Base-by-base conservation (phyloP, 2,797 vertebrate species). In the Sebastes aleutianus region DNA sequence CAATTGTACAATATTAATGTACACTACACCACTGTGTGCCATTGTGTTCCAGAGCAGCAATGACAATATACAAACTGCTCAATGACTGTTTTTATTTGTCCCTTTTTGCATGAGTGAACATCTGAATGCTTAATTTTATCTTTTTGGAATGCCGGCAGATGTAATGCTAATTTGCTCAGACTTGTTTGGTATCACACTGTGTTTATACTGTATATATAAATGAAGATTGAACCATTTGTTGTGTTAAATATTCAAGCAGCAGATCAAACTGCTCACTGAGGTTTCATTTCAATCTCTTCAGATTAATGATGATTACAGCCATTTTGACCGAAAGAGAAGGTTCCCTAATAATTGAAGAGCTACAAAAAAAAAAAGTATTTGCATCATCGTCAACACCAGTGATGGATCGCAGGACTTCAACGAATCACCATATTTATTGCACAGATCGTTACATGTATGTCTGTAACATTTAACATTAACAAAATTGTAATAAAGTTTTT, bases 1-100 rank as follows among this genome's bases (percentile, higher is more conserved):
- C 91, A 91, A 92, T 93, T 94, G 91, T 93, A 90, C 90, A 92
- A 93, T 94, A 94, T 93, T 94, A 94, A 95, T 94, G 92, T 83
- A 85, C 82, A 84, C 82, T 80, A 74, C 85, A 83, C 82, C 83
- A 75, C 79, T 71, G 78, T 80, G 90, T 80, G 74, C 85, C 74
- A 66, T 65, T 82, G 67, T 81, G 87, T 74, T 92, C 87, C 88
- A 90, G 82, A 93, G 89, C 77, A 77, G 82, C 83, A 90, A 85
- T 91, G 90, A 93, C 87, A 91, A 87, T 91, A 91, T 91, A 92
- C 90, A 92, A 93, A 93, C 80, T 84, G 84, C 89, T 91, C 83
- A 91, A 70, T 78, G 78, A 72, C 75, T 89, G 80, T 86, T 88
- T 92, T 90, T 83, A 87, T 87, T 88, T 87, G 82, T 67, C 58